Conservation (phyloP, 2,888 invertebrate genomes). For the Kuschelorhynchus macadamiae region DNA sequence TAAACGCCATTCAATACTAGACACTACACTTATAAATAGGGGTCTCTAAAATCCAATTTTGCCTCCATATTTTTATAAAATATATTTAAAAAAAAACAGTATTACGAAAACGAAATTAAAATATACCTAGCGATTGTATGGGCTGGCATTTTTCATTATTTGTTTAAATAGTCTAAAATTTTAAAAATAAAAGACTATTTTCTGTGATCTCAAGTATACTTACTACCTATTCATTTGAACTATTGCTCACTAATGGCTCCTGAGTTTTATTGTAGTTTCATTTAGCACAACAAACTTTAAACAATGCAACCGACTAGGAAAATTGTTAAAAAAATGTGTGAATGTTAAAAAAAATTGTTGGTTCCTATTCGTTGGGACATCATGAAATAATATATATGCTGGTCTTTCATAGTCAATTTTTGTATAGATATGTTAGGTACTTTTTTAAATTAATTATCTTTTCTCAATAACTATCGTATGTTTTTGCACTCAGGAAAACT, state of each 20-base stretch:
- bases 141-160: background rate
- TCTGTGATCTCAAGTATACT: slow-evolving; percentile 28
- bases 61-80: no score
- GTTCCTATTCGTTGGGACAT: background rate
- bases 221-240: slow-evolving; percentile 23
- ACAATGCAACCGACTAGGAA: slow-evolving; percentile 29
- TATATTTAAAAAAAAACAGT: no score
- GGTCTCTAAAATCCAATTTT: no score
- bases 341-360: slow-evolving; percentile 7
- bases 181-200: slow-evolving; percentile 15
- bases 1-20: no score
- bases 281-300: slow-evolving; percentile 3
- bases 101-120: no score
- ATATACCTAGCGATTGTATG: no score
- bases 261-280: slow-evolving; percentile 13
- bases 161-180: background rate
- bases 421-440: slow-evolving; percentile 28
- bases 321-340: background rate
- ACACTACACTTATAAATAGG: no score
- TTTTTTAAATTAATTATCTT: slow-evolving; percentile 25
- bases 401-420: slow-evolving; percentile 39
- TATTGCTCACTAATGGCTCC: slow-evolving; percentile 27
- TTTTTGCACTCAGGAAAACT: slow-evolving; percentile 43
- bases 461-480: slow-evolving; percentile 30
- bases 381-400: slow-evolving; percentile 7